Conservation (phyloP, 2,888 invertebrate species). For the Melitaea athalia region DNA sequence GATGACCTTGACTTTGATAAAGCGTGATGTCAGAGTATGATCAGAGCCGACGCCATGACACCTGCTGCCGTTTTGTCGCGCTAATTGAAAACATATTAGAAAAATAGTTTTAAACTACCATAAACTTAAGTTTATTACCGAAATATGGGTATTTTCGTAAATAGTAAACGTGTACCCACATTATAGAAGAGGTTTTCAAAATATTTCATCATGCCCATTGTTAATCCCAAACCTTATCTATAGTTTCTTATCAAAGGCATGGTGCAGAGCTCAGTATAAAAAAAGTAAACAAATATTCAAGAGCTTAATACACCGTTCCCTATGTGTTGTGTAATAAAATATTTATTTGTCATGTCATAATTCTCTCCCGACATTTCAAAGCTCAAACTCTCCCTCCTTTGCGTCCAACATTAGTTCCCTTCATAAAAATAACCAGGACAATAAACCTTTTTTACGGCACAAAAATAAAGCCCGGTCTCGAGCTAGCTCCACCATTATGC, state of each 20-base stretch:
- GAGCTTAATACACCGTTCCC: conserved; percentile 5
- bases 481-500: conserved; percentile 37
- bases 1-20: no score
- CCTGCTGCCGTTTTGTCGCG: no score
- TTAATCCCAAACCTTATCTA: background rate
- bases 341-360: conserved; percentile 32
- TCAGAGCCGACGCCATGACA: no score
- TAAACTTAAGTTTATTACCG: no score
- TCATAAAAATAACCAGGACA: conserved; percentile 41
- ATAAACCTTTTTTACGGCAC: conserved; percentile 41
- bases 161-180: no score
- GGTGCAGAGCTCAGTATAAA: background rate
- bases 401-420: conserved; percentile 39
- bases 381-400: conserved; percentile 25
- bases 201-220: no score
- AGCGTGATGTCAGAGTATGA: no score
- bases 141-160: no score
- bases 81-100: no score
- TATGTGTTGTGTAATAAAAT: conserved; percentile 22
- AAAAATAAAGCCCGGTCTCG: conserved; percentile 37
- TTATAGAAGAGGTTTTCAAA: no score
- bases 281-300: conserved; percentile 1
- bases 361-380: conserved; percentile 36
- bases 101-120: no score
- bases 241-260: background rate